A percentile compares a stretch with the other conserved stretches of the same genome.
These are phyloP conservation scores for Melanotaenia parkinsoni DNA, from an alignment of 2,797 vertebrate species.

Conservation along the genomic window DNA sequence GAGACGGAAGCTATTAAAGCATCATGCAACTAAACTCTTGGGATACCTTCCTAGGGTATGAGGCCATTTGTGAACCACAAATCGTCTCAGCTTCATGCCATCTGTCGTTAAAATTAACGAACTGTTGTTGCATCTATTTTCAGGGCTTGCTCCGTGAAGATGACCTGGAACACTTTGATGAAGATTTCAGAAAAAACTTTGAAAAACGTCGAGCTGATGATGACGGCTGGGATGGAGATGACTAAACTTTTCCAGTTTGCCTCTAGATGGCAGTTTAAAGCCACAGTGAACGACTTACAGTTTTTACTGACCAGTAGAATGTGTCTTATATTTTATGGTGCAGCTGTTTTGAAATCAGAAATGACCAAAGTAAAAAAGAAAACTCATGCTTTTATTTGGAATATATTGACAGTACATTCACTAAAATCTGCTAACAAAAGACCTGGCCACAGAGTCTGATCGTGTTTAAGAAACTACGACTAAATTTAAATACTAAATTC, in stretches of 20 bases:
- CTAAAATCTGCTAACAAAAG: conserved; percentile 13
- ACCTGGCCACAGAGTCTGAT: conserved; percentile 3
- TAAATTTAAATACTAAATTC: not conserved
- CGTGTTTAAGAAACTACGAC: not conserved
- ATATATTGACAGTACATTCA: not conserved
- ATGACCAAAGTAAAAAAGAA: conserved; percentile 2
- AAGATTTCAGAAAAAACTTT: conserved; percentile 88
- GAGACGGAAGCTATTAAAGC: conserved; percentile 89
- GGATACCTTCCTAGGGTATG: conserved; percentile 93
- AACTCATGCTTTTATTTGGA: conserved; percentile 32
- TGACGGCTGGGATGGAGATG: conserved; percentile 70
- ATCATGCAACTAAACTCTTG: conserved; percentile 88
- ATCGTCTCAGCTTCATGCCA: not conserved
- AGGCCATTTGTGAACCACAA: not conserved
- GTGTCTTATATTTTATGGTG: not conserved
- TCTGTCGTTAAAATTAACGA: not conserved
- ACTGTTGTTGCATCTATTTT: conserved; percentile 25
- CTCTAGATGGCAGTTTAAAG: conserved; percentile 77
- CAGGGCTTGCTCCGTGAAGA: conserved; percentile 91
- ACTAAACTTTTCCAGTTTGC: conserved; percentile 38
- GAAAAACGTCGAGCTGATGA: conserved; percentile 75
- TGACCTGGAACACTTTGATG: conserved; percentile 89
- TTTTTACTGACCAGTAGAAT: not conserved
- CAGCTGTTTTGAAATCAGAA: not conserved
- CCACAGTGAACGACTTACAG: not conserved